Base-by-base conservation (phyloP, 2,797 vertebrate genomes). In the Danio tinwini region DNA sequence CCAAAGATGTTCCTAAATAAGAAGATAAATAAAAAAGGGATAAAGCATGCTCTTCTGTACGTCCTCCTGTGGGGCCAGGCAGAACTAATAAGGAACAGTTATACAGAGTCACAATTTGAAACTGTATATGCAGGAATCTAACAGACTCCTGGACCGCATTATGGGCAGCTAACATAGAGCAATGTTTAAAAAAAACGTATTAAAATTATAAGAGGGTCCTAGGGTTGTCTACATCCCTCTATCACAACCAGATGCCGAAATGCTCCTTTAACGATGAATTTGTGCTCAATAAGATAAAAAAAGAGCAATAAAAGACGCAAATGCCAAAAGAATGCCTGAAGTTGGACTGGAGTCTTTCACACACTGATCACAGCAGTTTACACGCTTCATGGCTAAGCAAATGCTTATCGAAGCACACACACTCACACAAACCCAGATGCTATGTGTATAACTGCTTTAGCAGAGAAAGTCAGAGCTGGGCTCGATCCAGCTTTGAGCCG, bases 141-240 rank as follows among this genome's bases (percentile, higher is more conserved):
- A 58, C 59, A 29, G 78, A 84, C 77, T 76, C 81, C 84, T 84
- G 84, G 74, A 84, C 76, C 42, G 12, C 78, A 84, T 84, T 84
- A 85, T 71, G 47, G 74, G 61, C 65, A 74, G 76, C 53, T 67
- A 62, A 72, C n/a, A 29, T 56, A 74, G n/a, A 50, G 69, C 71
- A 61, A 50, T 62, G 21, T 29, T 56, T 47, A 74, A 75, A 75
- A 85, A 72, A 11, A 21, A 45, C 80, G n/a, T 80, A 67, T 68
- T 58, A 80, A 58, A 17, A 56, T 65, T 45, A 12, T 64, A 10
- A 17, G 62, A 29, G 55, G 55, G 58, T 56, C 12, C 7, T 21
- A 45, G 8, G 69, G 52, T 72, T 72, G 42, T 37, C 42, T 29
- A n/a, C 39, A 40, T 67, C 49, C 19, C 19, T 82, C 63, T 68